Evolutionary conservation across 1,140 invertebrate species (phyloP), one percentile per base, ranked within the genome.

Genomic region (Procambarus virginalis): DNA sequence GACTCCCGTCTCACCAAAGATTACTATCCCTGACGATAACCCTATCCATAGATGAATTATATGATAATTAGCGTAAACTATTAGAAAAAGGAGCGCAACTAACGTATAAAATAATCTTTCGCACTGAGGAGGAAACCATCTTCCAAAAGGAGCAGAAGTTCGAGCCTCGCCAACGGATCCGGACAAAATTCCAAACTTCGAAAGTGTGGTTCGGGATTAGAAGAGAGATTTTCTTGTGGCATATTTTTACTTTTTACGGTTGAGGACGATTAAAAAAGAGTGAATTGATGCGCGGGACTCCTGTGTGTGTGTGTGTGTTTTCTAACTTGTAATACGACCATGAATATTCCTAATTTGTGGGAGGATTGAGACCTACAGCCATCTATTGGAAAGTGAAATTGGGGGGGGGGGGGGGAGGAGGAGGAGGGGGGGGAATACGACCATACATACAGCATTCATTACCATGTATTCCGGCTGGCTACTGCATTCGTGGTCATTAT

Each of bases 171-270:
- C 73, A 45, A 77, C 73, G 22, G 48, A 58, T 17, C 45, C 84
- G 84, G 58, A 85, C 84, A 70, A 76, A 85, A 77, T 85, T 60
- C 84, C 84, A 85, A 85, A 85, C 84, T 85, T 85, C 84, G 77
- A 77, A 77, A 85, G 84, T 85, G 84, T 49, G 84, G 84, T 85
- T 84, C 77, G 84, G 84, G 84, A 85, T 85, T 85, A 85, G 75
- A 77, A 85, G 84, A 85, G 84, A 85, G 84, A 85, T 85, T 85
- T 85, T 85, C 84, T 77, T 85, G 70, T 76, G 70, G 70, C 75
- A 77, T 85, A 77, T 85, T 85, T 77, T 85, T 85, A n/a, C 75
- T 85, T 77, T 85, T 85, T 85, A 77, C 84, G 84, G 75, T 77
- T 85, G 84, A 60, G 73, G 75, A 49, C 84, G 84, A 85, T 85